Percentiles rank a stretch among this genome's conserved stretches.
Evolutionary conservation across 2,797 vertebrate species (phyloP).

Genomic region (Malacoraja senta): DNA sequence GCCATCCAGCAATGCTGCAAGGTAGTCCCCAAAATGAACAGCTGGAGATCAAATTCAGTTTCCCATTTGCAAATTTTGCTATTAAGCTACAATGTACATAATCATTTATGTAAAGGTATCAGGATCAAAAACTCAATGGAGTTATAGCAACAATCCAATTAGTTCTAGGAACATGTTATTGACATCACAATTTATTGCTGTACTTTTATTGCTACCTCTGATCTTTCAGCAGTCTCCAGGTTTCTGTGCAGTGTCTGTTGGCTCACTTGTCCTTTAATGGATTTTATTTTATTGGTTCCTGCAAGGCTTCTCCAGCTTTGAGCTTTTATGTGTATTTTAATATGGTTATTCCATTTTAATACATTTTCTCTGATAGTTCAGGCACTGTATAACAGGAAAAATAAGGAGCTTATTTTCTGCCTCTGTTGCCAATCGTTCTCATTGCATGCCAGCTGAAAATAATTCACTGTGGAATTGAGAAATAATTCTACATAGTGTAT

Average conservation of each 20-base stretch:
- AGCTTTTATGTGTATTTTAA: background rate
- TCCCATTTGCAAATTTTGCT: background rate
- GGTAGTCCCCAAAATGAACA: background rate
- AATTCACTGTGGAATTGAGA: background rate
- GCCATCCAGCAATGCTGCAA: background rate
- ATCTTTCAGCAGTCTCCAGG: constrained; percentile 16
- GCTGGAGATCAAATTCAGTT: constrained; percentile 6
- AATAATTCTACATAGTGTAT: background rate
- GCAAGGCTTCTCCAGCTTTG: background rate
- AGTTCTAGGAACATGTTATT: background rate
- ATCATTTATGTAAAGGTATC: background rate
- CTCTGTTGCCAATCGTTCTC: background rate
- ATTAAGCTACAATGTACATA: background rate
- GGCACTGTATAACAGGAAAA: background rate
- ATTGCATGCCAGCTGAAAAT: background rate
- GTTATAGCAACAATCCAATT: constrained; percentile 21
- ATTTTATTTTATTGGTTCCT: constrained; percentile 25
- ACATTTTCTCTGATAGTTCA: background rate
- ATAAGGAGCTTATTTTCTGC: background rate
- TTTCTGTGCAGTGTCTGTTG: constrained; percentile 1
- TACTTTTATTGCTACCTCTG: background rate
- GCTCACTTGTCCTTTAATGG: background rate
- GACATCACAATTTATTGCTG: constrained; percentile 4
- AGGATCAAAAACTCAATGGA: constrained; percentile 25
- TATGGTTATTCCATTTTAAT: constrained; percentile 1